A percentile compares a stretch with the other conserved stretches of the same genome.
These are phyloP conservation scores for Cordilura impudica DNA, from an alignment of 2,888 invertebrate genomes.

Conservation along the genomic window DNA sequence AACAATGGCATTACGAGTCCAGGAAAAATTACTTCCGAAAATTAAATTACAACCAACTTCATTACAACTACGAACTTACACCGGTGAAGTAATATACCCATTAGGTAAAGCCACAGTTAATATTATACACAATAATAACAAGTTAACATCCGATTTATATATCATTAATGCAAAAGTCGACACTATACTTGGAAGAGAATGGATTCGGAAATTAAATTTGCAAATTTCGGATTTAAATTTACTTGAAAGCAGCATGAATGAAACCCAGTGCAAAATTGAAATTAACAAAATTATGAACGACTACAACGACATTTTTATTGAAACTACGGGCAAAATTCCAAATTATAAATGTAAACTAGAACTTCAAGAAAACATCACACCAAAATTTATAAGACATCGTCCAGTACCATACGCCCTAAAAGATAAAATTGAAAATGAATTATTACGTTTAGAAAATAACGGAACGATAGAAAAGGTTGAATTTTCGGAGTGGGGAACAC, in stretches of 20 bases:
- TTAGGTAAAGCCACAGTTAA: too few species aligned
- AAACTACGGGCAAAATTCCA: neutral
- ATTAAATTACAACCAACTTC: too few species aligned
- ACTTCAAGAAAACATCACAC: neutral
- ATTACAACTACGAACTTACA: too few species aligned
- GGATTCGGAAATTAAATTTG: neutral
- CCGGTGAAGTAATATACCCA: too few species aligned
- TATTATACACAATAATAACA: neutral
- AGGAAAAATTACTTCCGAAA: too few species aligned
- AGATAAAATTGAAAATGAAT: neutral
- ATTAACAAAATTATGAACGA: neutral
- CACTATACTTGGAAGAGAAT: slow-evolving; percentile 7
- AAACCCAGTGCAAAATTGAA: neutral
- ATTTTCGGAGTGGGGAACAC: slow-evolving; percentile 7
- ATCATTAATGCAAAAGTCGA: slow-evolving; percentile 29
- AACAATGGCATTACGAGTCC: too few species aligned
- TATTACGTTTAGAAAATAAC: neutral
- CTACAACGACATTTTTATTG: neutral
- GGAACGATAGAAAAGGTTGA: slow-evolving; percentile 31
- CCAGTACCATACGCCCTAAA: neutral
- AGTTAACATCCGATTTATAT: neutral
- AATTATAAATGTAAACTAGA: neutral
- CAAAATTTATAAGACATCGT: neutral
- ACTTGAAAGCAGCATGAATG: neutral
- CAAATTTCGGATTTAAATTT: too few species aligned